phyloP scores from a whole-genome alignment of 2,888 invertebrate species.

The Bellardia pandia region DNA sequence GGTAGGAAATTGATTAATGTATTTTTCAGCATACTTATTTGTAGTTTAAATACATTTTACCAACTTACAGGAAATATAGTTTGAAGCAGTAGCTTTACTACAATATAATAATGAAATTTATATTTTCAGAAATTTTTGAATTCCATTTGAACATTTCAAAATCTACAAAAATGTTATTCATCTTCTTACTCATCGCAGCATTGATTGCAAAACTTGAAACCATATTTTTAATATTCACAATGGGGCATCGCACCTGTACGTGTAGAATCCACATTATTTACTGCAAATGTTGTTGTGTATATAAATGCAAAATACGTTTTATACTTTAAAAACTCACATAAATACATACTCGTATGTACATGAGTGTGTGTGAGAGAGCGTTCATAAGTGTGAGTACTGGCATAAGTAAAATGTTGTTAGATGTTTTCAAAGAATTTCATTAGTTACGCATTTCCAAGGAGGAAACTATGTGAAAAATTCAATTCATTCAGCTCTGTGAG shows the following conservation, averaged over 20 bases:
- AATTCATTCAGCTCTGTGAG: constrained; percentile 27
- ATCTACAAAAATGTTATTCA: background rate
- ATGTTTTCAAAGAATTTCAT: constrained; percentile 56
- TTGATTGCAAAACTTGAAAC: background rate
- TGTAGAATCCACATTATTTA: background rate
- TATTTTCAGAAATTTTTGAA: background rate
- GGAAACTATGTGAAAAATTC: constrained; percentile 60
- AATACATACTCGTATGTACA: background rate
- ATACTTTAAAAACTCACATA: background rate
- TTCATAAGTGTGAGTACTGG: background rate
- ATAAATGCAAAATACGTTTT: constrained; percentile 5
- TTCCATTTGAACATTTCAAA: background rate
- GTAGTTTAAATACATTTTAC: no score
- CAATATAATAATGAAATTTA: background rate
- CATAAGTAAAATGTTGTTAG: constrained; percentile 19
- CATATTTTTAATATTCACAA: constrained; percentile 2
- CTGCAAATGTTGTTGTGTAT: background rate
- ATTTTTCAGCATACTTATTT: no score
- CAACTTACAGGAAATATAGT: background rate
- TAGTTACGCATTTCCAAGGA: constrained; percentile 59
- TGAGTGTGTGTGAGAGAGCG: background rate
- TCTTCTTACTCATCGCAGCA: background rate
- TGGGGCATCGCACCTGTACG: background rate
- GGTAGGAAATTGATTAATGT: no score
- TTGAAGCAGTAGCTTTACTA: background rate